Conservation (phyloP, 2,888 invertebrate species). For the Steinernema hermaphroditum region DNA sequence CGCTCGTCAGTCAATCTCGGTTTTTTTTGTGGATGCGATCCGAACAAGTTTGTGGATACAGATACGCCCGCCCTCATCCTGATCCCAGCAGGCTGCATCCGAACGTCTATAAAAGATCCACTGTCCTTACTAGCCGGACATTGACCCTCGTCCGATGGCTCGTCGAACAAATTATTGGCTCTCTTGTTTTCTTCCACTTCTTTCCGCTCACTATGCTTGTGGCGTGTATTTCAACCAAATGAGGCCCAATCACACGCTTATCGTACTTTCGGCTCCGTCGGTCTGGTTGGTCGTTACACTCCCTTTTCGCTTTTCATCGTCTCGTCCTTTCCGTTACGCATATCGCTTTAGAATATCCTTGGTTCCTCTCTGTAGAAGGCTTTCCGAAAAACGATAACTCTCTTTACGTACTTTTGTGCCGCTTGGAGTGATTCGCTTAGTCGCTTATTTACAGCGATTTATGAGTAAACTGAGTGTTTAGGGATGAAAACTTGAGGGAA, state of each 20-base stretch:
- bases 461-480: conserved; percentile 31
- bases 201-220: conserved; percentile 3
- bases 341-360: not conserved
- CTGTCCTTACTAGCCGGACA: conserved; percentile 30
- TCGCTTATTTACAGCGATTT: too few species aligned
- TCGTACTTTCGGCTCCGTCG: conserved; percentile 54
- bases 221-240: conserved; percentile 25
- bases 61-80: conserved; percentile 29
- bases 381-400: too few species aligned
- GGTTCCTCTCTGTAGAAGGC: too few species aligned
- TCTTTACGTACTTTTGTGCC: too few species aligned
- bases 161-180: conserved; percentile 2
- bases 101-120: conserved; percentile 25
- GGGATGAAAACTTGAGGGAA: conserved; percentile 50
- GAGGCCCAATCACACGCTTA: conserved; percentile 42
- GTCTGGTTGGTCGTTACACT: conserved; percentile 46
- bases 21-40: conserved; percentile 30
- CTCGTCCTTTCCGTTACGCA: not conserved
- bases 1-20: conserved; percentile 29
- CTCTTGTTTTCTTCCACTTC: not conserved
- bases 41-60: conserved; percentile 27
- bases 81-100: conserved; percentile 8
- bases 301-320: not conserved
- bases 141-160: conserved; percentile 13
- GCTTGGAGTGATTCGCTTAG: too few species aligned